Base-by-base conservation (phyloP, 2,888 invertebrate genomes). In the Protophormia terraenovae region DNA sequence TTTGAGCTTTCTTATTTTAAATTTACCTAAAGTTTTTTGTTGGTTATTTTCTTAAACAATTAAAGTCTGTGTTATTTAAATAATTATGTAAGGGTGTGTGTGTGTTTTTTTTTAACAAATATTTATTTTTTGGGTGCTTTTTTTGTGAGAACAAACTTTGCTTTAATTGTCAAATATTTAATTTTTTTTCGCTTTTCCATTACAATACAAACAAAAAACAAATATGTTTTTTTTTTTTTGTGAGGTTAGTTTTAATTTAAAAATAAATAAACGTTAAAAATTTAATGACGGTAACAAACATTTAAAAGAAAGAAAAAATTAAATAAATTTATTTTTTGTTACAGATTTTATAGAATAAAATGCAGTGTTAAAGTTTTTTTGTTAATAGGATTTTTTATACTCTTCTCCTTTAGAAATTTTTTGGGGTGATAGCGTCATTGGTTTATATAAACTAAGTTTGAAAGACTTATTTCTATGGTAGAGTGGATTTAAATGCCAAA, bases 191-290 rank as follows among this genome's bases (percentile, higher is more conserved):
- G 3, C 16, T 50, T 71, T 62, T 71, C 27, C 3, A 35, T 22
- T 50, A 50, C n/a, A n/a, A 64, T 22, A 76, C 69, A 82, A 82
- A 82, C 62, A 81, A 75, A 75, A 75, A 60, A 45, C 50, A 76
- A 76, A 76, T 14, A 35, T 41, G 32, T 12, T 55, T 79, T 41
- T 19, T 27, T 71, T 71, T 47, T 19, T 19, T 50, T 22, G 45
- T 78, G n/a, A 2, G 29, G 50, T 53, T 45, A 64, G n/a, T 29
- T 24, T 35, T 50, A 22, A 62, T 50, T 50, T 22, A 2, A 22
- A 50, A 50, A 47, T 22, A 50, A 50, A 50, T 50, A 24, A 45
- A 24, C 29, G 27, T 22, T 47, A 22, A 22, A 16, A 35, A 62
- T 6, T 45, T 6, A 77, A 77, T 22, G 29, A 55, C 22, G 16